Base-by-base conservation (phyloP, 2,888 invertebrate species). In the Conus canariensis region DNA sequence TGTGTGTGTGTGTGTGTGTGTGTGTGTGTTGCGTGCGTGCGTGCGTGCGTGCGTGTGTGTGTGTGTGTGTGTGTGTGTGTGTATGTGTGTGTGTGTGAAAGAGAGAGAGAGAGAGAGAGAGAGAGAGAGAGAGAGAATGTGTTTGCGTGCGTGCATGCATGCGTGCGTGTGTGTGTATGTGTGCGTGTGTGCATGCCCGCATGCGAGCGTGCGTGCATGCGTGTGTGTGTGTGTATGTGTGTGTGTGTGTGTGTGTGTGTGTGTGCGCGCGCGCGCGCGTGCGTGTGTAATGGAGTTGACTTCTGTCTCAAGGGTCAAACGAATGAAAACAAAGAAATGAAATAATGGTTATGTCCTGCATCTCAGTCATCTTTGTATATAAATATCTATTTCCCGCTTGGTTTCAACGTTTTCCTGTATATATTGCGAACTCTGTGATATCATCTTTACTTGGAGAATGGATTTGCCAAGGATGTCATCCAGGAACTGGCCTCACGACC, bases 391-490 rank as follows among this genome's bases (percentile, higher is more conserved):
- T 64, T 25, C 45, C 45, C 25, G 45, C 86, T 30, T 86, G 64
- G 7, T 67, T 67, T 67, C 64, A 64, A 74, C 25, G 87, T 87
- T 74, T 87, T 74, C 87, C 87, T 74, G 87, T 87, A 70, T 58
- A 87, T 87, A 87, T 87, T 87, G 85, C 89, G 58, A 89, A 89
- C 80, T 85, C 82, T 85, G 83, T 89, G 89, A 89, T 83, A 82
- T 56, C 45, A 64, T 88, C 25, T 80, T 74, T 7, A 56, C 58
- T 12, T 45, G 82, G 8, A 4, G 83, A 83, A 16, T 22, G 60
- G n/a, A 56, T 70, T 74, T 67, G 88, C 25, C 0, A 60, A 9
- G 22, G 25, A 56, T 16, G 19, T 16, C 59, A 67, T 67, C 8
- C n/a, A 2, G 59, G 25, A 6, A 8, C 19, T 86, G 7, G 22